A percentile compares a stretch with the other conserved stretches of the same genome.
phyloP scores from a whole-genome alignment of 2,888 invertebrate genomes.

The Portevinia maculata region DNA sequence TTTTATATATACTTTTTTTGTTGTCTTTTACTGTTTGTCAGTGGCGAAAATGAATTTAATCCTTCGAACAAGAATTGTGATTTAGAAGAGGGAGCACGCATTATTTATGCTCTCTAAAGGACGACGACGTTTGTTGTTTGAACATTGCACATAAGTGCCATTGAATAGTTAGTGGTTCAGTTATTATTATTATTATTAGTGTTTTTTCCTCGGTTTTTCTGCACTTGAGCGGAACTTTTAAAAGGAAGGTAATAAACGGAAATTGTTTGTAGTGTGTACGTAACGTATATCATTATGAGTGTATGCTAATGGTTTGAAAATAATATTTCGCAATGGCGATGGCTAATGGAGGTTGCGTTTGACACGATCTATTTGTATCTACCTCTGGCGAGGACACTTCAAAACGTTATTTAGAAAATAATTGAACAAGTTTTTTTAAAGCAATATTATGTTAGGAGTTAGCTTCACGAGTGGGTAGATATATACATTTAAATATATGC shows the following conservation, averaged over 20 bases:
- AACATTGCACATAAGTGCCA: constrained; percentile 56
- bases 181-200: constrained; percentile 44
- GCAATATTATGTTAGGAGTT: too few species aligned
- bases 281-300: constrained; percentile 17
- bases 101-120: constrained; percentile 63
- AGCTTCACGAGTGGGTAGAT: too few species aligned
- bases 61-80: constrained; percentile 19
- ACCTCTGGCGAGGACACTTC: background rate
- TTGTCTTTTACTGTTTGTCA: constrained; percentile 13
- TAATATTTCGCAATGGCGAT: background rate
- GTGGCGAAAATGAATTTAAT: constrained; percentile 59
- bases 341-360: too few species aligned
- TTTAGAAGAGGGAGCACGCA: constrained; percentile 18
- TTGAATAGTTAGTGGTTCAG: constrained; percentile 71
- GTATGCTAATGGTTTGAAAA: background rate
- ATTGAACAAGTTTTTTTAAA: too few species aligned
- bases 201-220: constrained; percentile 9
- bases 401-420: background rate
- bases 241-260: constrained; percentile 59
- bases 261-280: constrained; percentile 50
- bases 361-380: too few species aligned
- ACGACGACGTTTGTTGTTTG: constrained; percentile 48
- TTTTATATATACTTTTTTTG: too few species aligned
- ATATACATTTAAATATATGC: too few species aligned
- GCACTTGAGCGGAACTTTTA: constrained; percentile 52